Conservation (phyloP, 1,140 invertebrate genomes). For the Hypsibius dujardini region DNA sequence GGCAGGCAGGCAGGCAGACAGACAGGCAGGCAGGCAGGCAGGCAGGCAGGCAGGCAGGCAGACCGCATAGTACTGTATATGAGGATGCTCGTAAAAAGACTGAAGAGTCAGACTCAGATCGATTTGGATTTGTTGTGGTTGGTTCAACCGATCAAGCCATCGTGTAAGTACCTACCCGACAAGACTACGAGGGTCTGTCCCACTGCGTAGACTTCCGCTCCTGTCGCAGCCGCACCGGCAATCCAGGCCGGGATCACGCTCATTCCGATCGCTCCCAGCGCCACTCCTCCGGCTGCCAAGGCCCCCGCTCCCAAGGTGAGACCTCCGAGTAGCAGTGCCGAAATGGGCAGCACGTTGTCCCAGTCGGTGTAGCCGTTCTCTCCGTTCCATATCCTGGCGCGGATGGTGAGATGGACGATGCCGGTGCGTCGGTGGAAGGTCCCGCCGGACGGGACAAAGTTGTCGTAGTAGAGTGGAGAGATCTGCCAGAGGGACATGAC, state of each 20-base stretch:
- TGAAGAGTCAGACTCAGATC: no score
- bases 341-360: constrained; percentile 5
- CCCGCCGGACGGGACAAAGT: constrained; percentile 6
- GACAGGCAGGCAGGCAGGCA: no score
- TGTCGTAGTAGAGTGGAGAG: constrained; percentile 15
- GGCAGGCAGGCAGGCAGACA: no score
- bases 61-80: no score
- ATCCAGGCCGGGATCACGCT: neutral
- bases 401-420: neutral
- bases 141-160: no score
- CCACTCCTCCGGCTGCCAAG: constrained; percentile 13
- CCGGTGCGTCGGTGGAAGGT: constrained; percentile 3
- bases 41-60: no score
- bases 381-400: constrained; percentile 3
- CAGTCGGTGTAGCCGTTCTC: constrained; percentile 14
- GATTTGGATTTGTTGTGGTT: no score
- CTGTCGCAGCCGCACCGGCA: neutral
- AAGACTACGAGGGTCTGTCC: neutral
- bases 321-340: neutral
- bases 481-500: constrained; percentile 12
- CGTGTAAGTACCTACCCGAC: no score
- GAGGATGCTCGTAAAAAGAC: no score
- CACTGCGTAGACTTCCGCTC: neutral
- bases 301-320: constrained; percentile 5
- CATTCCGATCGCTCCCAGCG: neutral